Base-by-base conservation (phyloP, 2,113 vertebrate species). In the Malurus melanocephalus region DNA sequence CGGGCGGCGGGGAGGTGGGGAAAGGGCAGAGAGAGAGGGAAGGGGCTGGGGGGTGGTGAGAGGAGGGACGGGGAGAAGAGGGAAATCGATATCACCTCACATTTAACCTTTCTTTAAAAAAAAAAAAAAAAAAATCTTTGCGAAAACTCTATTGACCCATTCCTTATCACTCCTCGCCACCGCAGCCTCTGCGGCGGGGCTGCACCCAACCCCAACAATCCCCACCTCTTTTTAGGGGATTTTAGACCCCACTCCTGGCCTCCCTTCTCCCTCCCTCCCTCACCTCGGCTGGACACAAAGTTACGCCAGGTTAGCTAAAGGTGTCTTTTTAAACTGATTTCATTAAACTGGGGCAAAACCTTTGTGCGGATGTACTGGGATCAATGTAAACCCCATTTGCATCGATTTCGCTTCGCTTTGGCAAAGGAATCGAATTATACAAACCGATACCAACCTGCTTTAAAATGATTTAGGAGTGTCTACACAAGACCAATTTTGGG, bases 121-220 rank as follows among this genome's bases (percentile, higher is more conserved):
- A 84, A 87, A 76, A 88, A 38, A 38, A 38, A 11, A 38, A 38
- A 38, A 38, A 38, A 35, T 94, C 94, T 96, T 95, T 92, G 90
- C 76, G 88, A 94, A 96, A 96, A 97, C 94, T 94, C 55, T 97
- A 98, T 98, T 97, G 98, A 98, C 96, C 97, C 67, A 67, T 94
- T 83, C 92, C 97, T 98, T 98, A 97, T 98, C 97, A 90, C 90
- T 59, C 75, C 76, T 73, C 12, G 40, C 93, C 97, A 96, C 59
- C 27, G 89, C 95, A 86, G 92, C 86, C 90, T 75, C 76, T 52
- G n/a, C 2, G 13, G 16, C 27, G 0, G 7, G 60, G 77, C 69
- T 21, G 28, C 77, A 1, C 51, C 5, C 46, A 11, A 6, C 46
- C 46, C 46, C 11, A 11, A 22, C 46, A 53, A 7, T 1, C 20